Evolutionary conservation across 2,113 vertebrate genomes (phyloP).

Genomic region (Hydropotes inermis): DNA sequence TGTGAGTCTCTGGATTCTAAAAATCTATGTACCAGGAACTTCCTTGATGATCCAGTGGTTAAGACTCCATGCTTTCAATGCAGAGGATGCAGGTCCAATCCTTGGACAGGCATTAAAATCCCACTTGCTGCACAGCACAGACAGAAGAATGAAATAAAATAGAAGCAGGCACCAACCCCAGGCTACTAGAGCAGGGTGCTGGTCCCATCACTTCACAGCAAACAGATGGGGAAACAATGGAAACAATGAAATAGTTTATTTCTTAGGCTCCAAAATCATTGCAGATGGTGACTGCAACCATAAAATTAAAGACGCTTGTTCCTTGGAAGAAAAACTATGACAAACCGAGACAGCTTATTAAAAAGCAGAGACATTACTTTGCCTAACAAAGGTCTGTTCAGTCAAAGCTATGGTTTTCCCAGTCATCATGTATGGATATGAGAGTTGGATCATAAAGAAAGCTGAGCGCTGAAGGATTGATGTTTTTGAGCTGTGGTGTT

Average conservation of each 20-base stretch:
- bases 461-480: rapidly evolving
- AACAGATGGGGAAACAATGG: not conserved
- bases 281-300: not conserved
- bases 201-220: rapidly evolving
- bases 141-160: not conserved
- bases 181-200: not conserved
- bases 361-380: not conserved
- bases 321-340: not conserved
- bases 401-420: not conserved
- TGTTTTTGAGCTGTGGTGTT: not conserved
- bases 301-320: not conserved
- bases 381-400: not conserved
- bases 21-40: not conserved
- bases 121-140: not conserved
- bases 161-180: not conserved
- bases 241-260: not conserved
- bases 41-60: not conserved
- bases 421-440: not conserved
- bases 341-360: not conserved
- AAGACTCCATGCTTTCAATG: not conserved
- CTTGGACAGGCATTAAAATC: not conserved
- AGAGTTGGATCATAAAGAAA: not conserved
- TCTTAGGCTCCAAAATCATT: not conserved
- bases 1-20: not conserved
- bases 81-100: not conserved